These are phyloP conservation scores for Holocentrus rufus DNA, from an alignment of 2,797 vertebrate species.

Conservation along the genomic window DNA sequence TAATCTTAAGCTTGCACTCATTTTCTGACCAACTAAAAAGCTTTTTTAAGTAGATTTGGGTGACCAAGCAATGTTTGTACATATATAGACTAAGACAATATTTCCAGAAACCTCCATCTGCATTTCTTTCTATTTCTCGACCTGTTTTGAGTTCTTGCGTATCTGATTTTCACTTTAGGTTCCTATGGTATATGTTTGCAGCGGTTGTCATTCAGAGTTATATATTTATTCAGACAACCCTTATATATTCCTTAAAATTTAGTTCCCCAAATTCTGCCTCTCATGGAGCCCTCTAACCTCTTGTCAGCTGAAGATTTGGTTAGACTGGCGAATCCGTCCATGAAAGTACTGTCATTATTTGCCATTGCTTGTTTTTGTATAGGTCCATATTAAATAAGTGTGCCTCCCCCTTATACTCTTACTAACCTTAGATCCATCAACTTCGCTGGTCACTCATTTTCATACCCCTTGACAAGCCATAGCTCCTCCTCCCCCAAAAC, in stretches of 20 bases:
- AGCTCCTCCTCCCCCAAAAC: slow-evolving; percentile 70
- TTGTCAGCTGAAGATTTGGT: slow-evolving; percentile 60
- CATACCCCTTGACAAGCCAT: slow-evolving; percentile 86
- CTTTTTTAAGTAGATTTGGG: slow-evolving; percentile 84
- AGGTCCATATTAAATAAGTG: slow-evolving; percentile 82
- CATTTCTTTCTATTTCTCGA: slow-evolving; percentile 73
- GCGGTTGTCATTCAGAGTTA: slow-evolving; percentile 80
- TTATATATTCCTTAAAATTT: slow-evolving; percentile 78
- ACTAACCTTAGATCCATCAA: slow-evolving; percentile 72
- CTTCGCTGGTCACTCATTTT: slow-evolving; percentile 76
- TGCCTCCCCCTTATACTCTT: slow-evolving; percentile 81
- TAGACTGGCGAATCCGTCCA: slow-evolving; percentile 67
- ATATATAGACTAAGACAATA: slow-evolving; percentile 80
- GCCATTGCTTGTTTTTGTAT: slow-evolving; percentile 80
- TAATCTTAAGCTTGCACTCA: slow-evolving; percentile 83
- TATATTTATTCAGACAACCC: slow-evolving; percentile 82
- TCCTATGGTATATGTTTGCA: slow-evolving; percentile 79
- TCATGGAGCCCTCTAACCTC: slow-evolving; percentile 69
- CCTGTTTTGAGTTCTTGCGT: slow-evolving; percentile 75
- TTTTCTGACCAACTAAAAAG: slow-evolving; percentile 80
- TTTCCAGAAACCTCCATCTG: slow-evolving; percentile 76
- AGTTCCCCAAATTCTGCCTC: slow-evolving; percentile 78
- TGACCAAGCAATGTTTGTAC: slow-evolving; percentile 86
- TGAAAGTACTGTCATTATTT: slow-evolving; percentile 69
- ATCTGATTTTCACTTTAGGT: slow-evolving; percentile 75